phyloP scores from a whole-genome alignment of 1,140 invertebrate genomes.

The Mylabris phalerata region DNA sequence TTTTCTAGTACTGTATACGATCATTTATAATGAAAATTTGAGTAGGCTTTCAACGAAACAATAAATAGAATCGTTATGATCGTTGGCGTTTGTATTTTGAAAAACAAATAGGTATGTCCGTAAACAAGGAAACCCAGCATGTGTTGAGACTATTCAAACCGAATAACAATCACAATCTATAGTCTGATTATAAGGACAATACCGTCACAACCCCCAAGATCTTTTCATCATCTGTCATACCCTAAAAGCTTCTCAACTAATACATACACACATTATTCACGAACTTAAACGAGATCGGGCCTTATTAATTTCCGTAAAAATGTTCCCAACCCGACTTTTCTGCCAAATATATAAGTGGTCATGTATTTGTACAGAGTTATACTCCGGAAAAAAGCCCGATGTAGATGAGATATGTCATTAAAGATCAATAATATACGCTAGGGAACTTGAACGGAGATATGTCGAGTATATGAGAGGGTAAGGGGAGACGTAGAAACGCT shows the following conservation, averaged over 20 bases:
- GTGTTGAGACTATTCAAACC: constrained; percentile 6
- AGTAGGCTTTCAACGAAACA: no score
- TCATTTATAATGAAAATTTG: no score
- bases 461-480: constrained; percentile 13
- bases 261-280: no score
- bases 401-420: constrained; percentile 35
- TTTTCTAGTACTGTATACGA: no score
- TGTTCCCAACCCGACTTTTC: not conserved
- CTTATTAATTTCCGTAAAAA: not conserved
- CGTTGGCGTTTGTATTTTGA: no score
- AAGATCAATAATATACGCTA: constrained; percentile 38
- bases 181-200: not conserved
- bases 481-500: not conserved
- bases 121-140: constrained; percentile 12
- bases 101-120: constrained; percentile 4
- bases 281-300: not conserved
- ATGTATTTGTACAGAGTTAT: constrained; percentile 11
- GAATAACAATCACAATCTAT: no score
- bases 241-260: no score
- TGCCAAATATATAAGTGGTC: constrained; percentile 12
- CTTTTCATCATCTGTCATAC: not conserved
- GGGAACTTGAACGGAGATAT: constrained; percentile 25
- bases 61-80: no score
- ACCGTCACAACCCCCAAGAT: not conserved
- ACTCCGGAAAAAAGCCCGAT: constrained; percentile 7